Base-by-base conservation (phyloP, 2,797 vertebrate genomes). In the Pampus argenteus region DNA sequence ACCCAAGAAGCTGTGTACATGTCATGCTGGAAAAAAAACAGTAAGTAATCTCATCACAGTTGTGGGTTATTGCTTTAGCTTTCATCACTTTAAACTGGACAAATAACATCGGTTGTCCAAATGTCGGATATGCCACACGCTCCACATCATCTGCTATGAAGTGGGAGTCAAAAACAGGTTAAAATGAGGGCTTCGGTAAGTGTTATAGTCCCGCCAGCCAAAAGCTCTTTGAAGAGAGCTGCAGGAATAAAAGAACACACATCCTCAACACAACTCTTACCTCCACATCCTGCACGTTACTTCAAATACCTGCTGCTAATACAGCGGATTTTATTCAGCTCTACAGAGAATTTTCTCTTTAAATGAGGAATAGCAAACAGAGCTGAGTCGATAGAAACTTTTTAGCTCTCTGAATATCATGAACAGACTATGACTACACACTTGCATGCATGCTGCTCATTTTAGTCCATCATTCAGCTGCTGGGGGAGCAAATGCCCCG, bases 11-110 rank as follows among this genome's bases (percentile, higher is more conserved):
- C 44, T 36, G 44, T 22, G 26, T 57, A 66, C 23, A 68, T 64
- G 18, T 54, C n/a, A 45, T 13, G 47, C 18, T 2, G 22, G 9
- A 34, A 34, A 51, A 73, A 34, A 51, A 73, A 34, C 0, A 4
- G 9, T n/a, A n/a, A n/a, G n/a, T 25, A 11, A 59, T 81, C 76
- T 49, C 23, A 69, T 71, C 62, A 34, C 20, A 49, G 25, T n/a
- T 52, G 15, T 47, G 28, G 14, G 0, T 64, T 48, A 31, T 74
- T 64, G 45, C 28, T 74, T 70, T 13, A 29, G 42, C 50, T 63
- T 36, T 60, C 31, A 44, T 45, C 14, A 8, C 20, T 72, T 74
- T 66, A 68, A 68, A 31, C 18, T 5, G 5, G 22, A 62, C 9
- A 56, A 58, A 68, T 68, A 50, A 71, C 36, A 45, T 55, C 36